These are phyloP conservation scores for Andrena marginata DNA, from an alignment of 2,888 invertebrate genomes.

Conservation along the genomic window DNA sequence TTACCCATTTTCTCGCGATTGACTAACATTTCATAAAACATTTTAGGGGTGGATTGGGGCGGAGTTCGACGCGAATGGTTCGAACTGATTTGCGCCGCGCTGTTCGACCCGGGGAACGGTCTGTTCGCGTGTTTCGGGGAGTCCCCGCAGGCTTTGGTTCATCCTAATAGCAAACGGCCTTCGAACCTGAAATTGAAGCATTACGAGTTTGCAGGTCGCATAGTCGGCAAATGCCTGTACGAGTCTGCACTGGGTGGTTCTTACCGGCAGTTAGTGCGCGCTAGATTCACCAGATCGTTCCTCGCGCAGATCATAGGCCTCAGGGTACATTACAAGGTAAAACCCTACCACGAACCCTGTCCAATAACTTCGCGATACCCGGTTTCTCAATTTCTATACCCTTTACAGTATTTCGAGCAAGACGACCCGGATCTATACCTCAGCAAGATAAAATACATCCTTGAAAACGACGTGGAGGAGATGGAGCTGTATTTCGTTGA, in stretches of 20 bases:
- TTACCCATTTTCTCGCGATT: neutral
- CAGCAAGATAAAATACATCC: conserved; percentile 96
- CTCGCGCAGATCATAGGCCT: conserved; percentile 97
- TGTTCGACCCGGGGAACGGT: conserved; percentile 94
- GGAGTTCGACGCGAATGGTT: conserved; percentile 98
- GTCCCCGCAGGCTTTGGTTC: conserved; percentile 94
- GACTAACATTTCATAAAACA: neutral
- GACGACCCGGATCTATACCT: conserved; percentile 97
- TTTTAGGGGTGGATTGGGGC: conserved; percentile 95
- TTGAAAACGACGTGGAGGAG: conserved; percentile 95
- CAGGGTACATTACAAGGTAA: conserved; percentile 95
- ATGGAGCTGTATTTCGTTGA: conserved; percentile 95
- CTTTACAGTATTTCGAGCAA: conserved; percentile 95
- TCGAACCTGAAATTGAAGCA: conserved; percentile 93
- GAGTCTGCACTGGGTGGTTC: conserved; percentile 96
- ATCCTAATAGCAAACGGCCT: conserved; percentile 94
- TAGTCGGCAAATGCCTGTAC: conserved; percentile 97
- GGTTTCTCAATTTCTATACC: neutral
- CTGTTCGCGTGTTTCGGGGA: conserved; percentile 95
- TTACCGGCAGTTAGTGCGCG: conserved; percentile 95
- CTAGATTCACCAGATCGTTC: conserved; percentile 96
- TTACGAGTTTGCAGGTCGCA: conserved; percentile 96
- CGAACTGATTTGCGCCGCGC: conserved; percentile 93
- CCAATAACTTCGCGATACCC: too few species aligned
- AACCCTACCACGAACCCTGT: neutral